Percentiles rank a stretch among this genome's conserved stretches.
Conservation (phyloP, 2,888 invertebrate species). For the Lepetodrilus schrolli region DNA sequence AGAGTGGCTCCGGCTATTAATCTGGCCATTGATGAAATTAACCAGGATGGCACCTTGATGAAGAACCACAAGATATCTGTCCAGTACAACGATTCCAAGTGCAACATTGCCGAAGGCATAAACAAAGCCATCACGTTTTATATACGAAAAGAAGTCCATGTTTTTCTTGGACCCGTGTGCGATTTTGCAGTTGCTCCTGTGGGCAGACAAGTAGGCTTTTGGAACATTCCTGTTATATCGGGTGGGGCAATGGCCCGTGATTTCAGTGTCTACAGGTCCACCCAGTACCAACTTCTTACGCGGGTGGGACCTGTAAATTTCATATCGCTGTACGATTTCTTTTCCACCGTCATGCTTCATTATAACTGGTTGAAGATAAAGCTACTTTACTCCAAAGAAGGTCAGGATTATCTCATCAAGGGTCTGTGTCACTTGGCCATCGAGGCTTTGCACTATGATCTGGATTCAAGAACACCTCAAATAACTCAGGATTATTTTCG, state of each 20-base stretch:
- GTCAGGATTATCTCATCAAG: conserved; percentile 81
- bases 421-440: conserved; percentile 87
- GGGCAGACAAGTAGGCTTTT: conserved; percentile 83
- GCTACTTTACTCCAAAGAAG: conserved; percentile 85
- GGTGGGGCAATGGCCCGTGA: conserved; percentile 70
- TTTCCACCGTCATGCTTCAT: conserved; percentile 40
- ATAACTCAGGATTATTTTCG: conserved; percentile 58
- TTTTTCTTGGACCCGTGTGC: conserved; percentile 72
- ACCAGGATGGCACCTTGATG: conserved; percentile 38
- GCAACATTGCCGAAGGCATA: conserved; percentile 60
- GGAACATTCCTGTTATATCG: conserved; percentile 89
- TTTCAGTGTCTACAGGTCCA: conserved; percentile 54
- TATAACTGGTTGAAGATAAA: conserved; percentile 73
- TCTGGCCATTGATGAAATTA: conserved; percentile 61
- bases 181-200: conserved; percentile 88
- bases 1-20: conserved; percentile 69
- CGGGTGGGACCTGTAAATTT: conserved; percentile 68
- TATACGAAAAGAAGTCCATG: conserved; percentile 56
- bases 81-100: conserved; percentile 59
- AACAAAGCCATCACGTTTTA: conserved; percentile 65
- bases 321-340: conserved; percentile 51
- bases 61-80: conserved; percentile 70
- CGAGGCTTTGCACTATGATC: conserved; percentile 81
- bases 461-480: conserved; percentile 37
- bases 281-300: conserved; percentile 84